Percentiles rank a stretch among this genome's conserved stretches.
These are phyloP conservation scores for Taphrorychus bicolor DNA, from an alignment of 2,888 invertebrate genomes.

Conservation along the genomic window DNA sequence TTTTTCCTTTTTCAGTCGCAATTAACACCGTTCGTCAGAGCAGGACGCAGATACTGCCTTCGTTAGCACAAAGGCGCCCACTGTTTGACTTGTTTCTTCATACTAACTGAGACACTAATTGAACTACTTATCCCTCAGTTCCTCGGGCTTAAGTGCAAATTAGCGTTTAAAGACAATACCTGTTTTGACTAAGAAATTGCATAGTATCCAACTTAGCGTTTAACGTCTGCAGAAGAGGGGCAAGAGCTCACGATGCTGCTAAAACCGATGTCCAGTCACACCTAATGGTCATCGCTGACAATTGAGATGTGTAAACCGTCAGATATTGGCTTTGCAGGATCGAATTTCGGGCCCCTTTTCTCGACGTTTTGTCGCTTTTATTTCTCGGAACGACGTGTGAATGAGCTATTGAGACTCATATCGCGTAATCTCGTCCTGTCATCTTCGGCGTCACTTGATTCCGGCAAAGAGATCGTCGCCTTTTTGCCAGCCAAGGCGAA, in stretches of 20 bases:
- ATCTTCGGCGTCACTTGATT: conserved; percentile 26
- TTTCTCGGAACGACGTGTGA: conserved; percentile 31
- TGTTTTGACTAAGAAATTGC: too few species aligned
- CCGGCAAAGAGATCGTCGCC: too few species aligned
- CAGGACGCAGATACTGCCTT: background rate
- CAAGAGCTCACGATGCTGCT: background rate
- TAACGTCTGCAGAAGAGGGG: background rate
- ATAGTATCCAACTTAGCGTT: background rate
- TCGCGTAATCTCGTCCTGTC: conserved; percentile 32
- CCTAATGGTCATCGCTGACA: conserved; percentile 35
- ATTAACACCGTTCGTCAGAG: conserved; percentile 24
- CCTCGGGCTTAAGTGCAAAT: background rate
- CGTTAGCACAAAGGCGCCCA: conserved; percentile 1
- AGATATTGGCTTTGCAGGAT: conserved; percentile 35
- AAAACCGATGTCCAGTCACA: conserved; percentile 9
- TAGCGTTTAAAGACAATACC: background rate
- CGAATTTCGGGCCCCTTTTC: conserved; percentile 23
- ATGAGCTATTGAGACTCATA: conserved; percentile 36
- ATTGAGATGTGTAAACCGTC: conserved; percentile 37
- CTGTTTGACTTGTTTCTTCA: background rate
- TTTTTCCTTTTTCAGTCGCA: conserved; percentile 25
- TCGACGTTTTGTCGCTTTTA: conserved; percentile 16
- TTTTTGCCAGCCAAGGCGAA: too few species aligned
- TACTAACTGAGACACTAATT: background rate
- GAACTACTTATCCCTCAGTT: conserved; percentile 1